Evolutionary conservation across 2,113 vertebrate species (phyloP).

Genomic region (Cottus gobio): DNA sequence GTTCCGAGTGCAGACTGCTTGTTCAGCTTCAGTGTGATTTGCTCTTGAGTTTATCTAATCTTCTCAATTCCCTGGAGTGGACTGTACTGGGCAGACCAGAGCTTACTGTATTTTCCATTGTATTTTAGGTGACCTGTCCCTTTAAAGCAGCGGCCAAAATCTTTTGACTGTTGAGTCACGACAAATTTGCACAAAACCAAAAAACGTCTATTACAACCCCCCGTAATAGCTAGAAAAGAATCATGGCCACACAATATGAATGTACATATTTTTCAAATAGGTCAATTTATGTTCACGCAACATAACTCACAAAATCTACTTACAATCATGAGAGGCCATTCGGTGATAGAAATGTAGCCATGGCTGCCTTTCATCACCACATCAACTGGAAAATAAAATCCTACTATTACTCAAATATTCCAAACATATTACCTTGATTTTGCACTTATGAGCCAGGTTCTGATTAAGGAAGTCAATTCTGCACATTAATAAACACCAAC

Average conservation of each 20-base stretch:
- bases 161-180: background rate
- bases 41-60: background rate
- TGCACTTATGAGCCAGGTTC: background rate
- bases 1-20: background rate
- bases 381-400: constrained; percentile 79
- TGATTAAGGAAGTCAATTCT: background rate
- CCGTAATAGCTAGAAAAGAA: background rate
- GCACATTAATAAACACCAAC: background rate
- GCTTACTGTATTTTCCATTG: background rate
- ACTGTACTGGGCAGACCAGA: background rate
- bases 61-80: background rate
- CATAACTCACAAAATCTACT: constrained; percentile 71
- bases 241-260: background rate
- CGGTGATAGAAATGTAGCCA: constrained; percentile 90
- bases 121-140: background rate
- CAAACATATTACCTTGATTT: background rate
- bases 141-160: background rate
- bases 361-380: constrained; percentile 88
- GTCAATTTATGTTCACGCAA: background rate
- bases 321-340: constrained; percentile 94
- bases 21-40: background rate
- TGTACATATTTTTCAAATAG: background rate
- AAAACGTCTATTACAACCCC: background rate
- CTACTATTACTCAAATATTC: constrained; percentile 19
- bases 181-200: background rate